Conservation (phyloP, 1,140 invertebrate genomes). For the Anastrepha obliqua region DNA sequence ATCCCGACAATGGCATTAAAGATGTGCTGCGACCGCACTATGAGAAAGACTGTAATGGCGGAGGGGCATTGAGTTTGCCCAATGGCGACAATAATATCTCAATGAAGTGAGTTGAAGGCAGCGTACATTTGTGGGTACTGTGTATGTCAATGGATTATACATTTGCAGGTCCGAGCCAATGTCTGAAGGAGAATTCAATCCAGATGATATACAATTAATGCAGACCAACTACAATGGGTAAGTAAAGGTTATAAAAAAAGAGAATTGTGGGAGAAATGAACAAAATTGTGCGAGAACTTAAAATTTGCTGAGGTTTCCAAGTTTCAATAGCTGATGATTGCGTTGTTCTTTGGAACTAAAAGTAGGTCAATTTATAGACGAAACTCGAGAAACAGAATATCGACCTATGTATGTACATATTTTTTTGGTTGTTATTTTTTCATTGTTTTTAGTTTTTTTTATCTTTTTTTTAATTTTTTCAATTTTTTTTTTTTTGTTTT, state of each 20-base stretch:
- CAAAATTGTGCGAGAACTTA: no score
- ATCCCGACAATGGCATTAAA: conserved; percentile 43
- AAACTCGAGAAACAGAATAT: no score
- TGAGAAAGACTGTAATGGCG: conserved; percentile 70
- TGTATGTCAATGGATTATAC: neutral
- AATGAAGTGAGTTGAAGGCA: conserved; percentile 69
- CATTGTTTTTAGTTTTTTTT: no score
- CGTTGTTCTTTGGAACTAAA: no score
- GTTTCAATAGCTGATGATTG: no score
- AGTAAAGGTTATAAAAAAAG: conserved; percentile 53
- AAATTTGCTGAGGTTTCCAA: no score
- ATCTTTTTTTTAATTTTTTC: no score
- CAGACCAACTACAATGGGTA: conserved; percentile 72
- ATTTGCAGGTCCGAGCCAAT: conserved; percentile 68
- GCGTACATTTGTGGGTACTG: conserved; percentile 5
- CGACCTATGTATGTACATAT: no score
- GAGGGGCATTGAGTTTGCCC: conserved; percentile 65
- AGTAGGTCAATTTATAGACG: no score
- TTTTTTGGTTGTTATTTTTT: no score
- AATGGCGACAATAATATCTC: conserved; percentile 69
- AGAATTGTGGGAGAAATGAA: no score
- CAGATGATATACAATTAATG: conserved; percentile 72
- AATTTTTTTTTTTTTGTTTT: no score
- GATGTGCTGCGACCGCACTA: conserved; percentile 56
- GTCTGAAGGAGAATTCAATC: conserved; percentile 71